These are phyloP conservation scores for Venustoraphidia nigricollis DNA, from an alignment of 2,888 invertebrate genomes.

Conservation along the genomic window DNA sequence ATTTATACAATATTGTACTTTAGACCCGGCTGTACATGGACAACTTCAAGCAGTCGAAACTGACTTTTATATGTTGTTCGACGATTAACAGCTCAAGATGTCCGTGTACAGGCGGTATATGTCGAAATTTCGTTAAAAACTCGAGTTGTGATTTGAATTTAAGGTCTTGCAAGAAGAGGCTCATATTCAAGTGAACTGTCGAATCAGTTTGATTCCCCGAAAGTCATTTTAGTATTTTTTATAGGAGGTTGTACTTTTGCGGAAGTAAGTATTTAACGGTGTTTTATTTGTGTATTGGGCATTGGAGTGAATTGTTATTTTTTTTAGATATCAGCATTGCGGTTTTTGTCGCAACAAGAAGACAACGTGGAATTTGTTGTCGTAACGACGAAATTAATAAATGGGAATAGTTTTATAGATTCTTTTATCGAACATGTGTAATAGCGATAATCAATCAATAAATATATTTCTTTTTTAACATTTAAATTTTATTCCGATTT, in stretches of 20 bases:
- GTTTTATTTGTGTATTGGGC: too few species aligned
- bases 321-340: conserved; percentile 48
- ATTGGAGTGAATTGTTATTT: neutral
- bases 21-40: too few species aligned
- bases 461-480: too few species aligned
- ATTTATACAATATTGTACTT: too few species aligned
- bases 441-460: too few species aligned
- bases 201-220: conserved; percentile 35
- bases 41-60: too few species aligned
- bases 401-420: conserved; percentile 73
- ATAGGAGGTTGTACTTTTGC: conserved; percentile 95
- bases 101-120: too few species aligned
- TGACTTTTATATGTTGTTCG: too few species aligned
- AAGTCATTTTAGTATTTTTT: conserved; percentile 81
- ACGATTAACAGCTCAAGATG: too few species aligned
- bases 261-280: conserved; percentile 33
- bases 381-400: conserved; percentile 83
- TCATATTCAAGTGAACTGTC: conserved; percentile 44
- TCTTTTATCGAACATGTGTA: conserved; percentile 34
- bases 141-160: conserved; percentile 19
- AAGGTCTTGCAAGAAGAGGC: conserved; percentile 37
- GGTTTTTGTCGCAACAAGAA: conserved; percentile 60
- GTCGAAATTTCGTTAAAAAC: too few species aligned
- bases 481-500: too few species aligned
- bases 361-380: conserved; percentile 81